Percentiles rank a stretch among this genome's conserved stretches.
Evolutionary conservation across 2,797 vertebrate species (phyloP).

Genomic region (Notolepis coatsorum): DNA sequence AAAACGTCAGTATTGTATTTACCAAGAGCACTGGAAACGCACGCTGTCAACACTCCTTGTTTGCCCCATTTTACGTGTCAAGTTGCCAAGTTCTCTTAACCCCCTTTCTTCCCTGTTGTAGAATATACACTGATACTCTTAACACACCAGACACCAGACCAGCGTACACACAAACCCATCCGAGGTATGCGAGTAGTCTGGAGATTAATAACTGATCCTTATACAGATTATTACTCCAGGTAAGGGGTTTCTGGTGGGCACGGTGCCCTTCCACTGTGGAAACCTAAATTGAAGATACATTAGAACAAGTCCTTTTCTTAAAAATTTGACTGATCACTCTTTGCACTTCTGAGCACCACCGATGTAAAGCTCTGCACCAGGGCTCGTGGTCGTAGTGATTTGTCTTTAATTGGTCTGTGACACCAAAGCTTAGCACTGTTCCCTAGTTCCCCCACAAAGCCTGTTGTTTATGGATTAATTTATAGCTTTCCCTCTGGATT

Average conservation of each 20-base stretch:
- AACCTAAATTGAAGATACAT: not conserved
- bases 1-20: conserved; percentile 32
- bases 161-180: not conserved
- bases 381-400: conserved; percentile 12
- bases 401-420: conserved; percentile 21
- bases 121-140: conserved; percentile 19
- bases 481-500: conserved; percentile 47
- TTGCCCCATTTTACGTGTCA: conserved; percentile 46
- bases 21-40: conserved; percentile 40
- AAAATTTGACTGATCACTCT: conserved; percentile 3
- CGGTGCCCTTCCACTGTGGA: not conserved
- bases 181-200: conserved; percentile 27
- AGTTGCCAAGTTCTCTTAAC: conserved; percentile 49
- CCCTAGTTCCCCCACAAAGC: conserved; percentile 36
- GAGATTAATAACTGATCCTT: conserved; percentile 25
- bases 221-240: conserved; percentile 16
- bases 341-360: conserved; percentile 32
- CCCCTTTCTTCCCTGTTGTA: conserved; percentile 10
- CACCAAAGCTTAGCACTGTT: conserved; percentile 11
- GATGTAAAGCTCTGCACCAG: conserved; percentile 55
- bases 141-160: not conserved
- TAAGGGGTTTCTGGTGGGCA: conserved; percentile 21
- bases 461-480: conserved; percentile 35
- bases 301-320: not conserved
- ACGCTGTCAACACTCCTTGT: conserved; percentile 52